A percentile compares a stretch with the other conserved stretches of the same genome.
Evolutionary conservation across 1,140 invertebrate species (phyloP).

Genomic region (Macrobrachium nipponense): DNA sequence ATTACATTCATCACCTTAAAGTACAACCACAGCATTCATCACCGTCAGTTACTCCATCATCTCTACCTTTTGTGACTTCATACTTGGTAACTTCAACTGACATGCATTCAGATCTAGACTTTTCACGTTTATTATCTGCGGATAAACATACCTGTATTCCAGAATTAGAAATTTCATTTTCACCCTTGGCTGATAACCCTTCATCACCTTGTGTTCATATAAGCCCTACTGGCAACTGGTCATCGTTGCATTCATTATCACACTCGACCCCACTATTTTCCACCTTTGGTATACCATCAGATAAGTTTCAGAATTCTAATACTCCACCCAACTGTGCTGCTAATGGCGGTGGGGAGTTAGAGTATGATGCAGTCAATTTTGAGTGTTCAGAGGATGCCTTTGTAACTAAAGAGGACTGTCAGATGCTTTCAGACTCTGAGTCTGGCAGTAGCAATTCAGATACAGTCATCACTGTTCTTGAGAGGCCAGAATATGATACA

Average conservation of each 20-base stretch:
- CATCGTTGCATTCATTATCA: neutral
- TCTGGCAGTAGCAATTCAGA: too few species aligned
- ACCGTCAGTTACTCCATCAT: neutral
- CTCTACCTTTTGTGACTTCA: conserved; percentile 7
- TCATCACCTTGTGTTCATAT: neutral
- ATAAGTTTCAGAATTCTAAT: too few species aligned
- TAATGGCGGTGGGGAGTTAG: too few species aligned
- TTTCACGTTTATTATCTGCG: neutral
- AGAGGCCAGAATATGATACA: too few species aligned
- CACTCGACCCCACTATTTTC: neutral
- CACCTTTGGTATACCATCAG: too few species aligned
- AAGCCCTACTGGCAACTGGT: neutral
- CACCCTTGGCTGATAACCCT: neutral
- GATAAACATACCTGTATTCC: neutral
- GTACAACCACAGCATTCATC: neutral
- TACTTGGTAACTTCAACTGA: conserved; percentile 11
- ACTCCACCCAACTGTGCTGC: too few species aligned
- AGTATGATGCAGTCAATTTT: too few species aligned
- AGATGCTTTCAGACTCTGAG: too few species aligned
- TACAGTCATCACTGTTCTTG: too few species aligned
- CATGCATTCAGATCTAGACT: neutral
- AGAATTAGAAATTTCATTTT: neutral
- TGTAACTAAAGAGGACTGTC: too few species aligned
- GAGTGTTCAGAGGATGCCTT: too few species aligned
- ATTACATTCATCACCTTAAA: neutral